A percentile compares a stretch with the other conserved stretches of the same genome.
These are phyloP conservation scores for Clarias gariepinus DNA, from an alignment of 2,113 vertebrate species.

Conservation along the genomic window DNA sequence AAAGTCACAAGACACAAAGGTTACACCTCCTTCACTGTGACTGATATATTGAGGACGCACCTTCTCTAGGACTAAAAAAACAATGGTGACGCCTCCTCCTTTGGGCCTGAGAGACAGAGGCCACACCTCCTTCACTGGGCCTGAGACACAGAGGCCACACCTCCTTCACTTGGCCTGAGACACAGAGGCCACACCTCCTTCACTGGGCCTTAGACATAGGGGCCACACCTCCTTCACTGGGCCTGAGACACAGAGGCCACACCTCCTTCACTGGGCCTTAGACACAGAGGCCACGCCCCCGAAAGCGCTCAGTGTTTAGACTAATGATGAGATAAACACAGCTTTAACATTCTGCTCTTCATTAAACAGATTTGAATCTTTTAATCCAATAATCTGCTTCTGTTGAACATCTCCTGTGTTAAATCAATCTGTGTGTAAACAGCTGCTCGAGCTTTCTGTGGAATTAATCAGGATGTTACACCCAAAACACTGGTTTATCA, in stretches of 20 bases:
- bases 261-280: background rate
- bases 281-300: background rate
- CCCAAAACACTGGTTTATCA: background rate
- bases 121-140: background rate
- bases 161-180: too few relatives aligned
- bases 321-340: background rate
- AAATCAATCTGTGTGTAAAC: background rate
- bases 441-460: background rate
- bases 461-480: background rate
- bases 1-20: background rate
- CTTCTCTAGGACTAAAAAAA: background rate
- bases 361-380: background rate
- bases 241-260: background rate
- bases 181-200: background rate
- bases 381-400: conserved; percentile 1
- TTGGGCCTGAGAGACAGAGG: background rate
- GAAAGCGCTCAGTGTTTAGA: background rate
- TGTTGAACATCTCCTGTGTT: background rate
- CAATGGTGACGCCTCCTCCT: background rate
- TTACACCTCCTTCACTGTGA: background rate
- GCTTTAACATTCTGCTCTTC: background rate
- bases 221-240: background rate
- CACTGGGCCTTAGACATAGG: background rate
- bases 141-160: background rate
- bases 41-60: too few relatives aligned